Evolutionary conservation across 2,113 vertebrate genomes (phyloP).

Genomic region (Dromas ardeola): DNA sequence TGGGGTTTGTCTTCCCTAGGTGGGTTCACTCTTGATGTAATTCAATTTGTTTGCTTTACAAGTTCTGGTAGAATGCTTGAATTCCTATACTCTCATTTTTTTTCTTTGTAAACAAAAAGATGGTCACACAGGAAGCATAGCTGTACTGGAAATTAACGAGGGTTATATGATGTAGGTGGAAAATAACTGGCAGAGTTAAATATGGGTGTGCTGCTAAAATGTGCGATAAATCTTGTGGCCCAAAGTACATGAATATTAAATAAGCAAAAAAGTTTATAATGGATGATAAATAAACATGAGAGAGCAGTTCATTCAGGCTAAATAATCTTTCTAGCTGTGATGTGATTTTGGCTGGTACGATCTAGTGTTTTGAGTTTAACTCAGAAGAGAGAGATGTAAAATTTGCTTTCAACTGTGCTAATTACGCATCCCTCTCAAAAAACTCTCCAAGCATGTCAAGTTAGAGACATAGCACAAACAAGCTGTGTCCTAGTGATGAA

Average conservation of each 20-base stretch:
- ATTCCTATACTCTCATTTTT: background rate
- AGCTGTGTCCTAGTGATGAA: background rate
- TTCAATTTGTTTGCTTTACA: background rate
- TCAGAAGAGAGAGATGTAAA: background rate
- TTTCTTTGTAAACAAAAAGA: background rate
- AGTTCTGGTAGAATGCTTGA: background rate
- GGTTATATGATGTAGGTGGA: background rate
- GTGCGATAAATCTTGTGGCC: background rate
- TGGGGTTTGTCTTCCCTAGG: background rate
- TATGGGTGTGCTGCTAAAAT: background rate
- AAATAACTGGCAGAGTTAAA: background rate
- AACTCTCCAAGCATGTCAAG: background rate
- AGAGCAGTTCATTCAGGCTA: background rate
- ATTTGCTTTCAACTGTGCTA: background rate
- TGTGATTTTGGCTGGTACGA: background rate
- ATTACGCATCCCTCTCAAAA: background rate
- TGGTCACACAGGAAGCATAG: background rate
- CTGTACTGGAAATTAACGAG: background rate
- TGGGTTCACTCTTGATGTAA: background rate
- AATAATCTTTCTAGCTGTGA: background rate
- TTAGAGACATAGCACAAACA: background rate
- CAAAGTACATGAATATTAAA: background rate
- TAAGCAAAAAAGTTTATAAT: background rate
- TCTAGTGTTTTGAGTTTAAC: background rate
- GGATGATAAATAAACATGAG: background rate